These are phyloP conservation scores for Rhaphigaster nebulosa DNA, from an alignment of 2,888 invertebrate genomes.

Conservation along the genomic window DNA sequence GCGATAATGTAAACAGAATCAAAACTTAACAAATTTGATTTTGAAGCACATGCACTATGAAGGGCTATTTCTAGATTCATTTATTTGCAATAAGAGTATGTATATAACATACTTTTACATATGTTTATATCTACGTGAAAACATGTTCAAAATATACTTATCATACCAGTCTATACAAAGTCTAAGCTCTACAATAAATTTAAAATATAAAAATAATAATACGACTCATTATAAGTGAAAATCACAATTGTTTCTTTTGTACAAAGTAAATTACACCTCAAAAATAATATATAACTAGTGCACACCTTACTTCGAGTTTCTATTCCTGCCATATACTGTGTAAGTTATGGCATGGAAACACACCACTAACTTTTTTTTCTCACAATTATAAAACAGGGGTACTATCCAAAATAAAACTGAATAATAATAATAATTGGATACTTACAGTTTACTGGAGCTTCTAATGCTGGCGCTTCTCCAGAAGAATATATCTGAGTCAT, in stretches of 20 bases:
- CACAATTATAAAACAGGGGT: background rate
- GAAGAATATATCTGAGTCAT: conserved; percentile 88
- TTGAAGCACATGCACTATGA: too few species aligned
- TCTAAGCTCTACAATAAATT: too few species aligned
- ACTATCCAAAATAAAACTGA: background rate
- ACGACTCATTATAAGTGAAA: too few species aligned
- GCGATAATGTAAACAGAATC: background rate
- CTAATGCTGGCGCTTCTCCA: conserved; percentile 84
- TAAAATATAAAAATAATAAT: too few species aligned
- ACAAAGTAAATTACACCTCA: background rate
- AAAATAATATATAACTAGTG: background rate
- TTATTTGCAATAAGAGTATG: too few species aligned
- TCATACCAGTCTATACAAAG: too few species aligned
- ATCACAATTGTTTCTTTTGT: background rate
- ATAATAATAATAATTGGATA: conserved; percentile 57
- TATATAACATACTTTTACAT: background rate
- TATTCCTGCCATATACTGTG: background rate
- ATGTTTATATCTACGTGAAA: too few species aligned
- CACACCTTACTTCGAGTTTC: background rate
- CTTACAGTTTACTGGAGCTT: conserved; percentile 83
- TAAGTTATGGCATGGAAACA: background rate
- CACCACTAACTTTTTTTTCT: background rate
- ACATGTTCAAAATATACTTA: too few species aligned
- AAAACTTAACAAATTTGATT: background rate
- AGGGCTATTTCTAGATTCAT: too few species aligned